phyloP scores from a whole-genome alignment of 2,113 vertebrate genomes.

The Carlito syrichta region DNA sequence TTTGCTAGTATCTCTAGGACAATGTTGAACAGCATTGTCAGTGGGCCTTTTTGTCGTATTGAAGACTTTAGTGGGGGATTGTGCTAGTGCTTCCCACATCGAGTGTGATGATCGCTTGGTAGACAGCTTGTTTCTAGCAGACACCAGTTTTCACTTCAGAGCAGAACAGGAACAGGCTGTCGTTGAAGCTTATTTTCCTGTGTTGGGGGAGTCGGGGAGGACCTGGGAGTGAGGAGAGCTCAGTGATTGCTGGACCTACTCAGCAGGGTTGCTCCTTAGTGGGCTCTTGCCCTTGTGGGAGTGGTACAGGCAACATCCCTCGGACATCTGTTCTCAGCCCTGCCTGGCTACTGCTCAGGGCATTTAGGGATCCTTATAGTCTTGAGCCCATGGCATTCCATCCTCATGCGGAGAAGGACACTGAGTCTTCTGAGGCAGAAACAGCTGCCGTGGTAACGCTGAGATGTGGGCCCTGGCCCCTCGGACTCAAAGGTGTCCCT shows the following conservation, averaged over 20 bases:
- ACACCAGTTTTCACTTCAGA: not conserved
- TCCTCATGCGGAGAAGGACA: not conserved
- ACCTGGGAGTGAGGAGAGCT: no score
- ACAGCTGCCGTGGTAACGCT: fast-evolving
- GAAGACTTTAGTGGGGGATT: not conserved
- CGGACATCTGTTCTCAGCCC: not conserved
- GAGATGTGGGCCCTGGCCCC: not conserved
- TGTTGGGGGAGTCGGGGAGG: no score
- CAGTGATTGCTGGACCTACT: not conserved
- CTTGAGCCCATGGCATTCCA: not conserved
- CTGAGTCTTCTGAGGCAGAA: not conserved
- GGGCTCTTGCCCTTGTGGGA: not conserved
- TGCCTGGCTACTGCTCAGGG: not conserved
- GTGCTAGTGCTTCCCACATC: not conserved
- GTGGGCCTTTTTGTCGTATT: not conserved
- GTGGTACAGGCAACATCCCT: not conserved
- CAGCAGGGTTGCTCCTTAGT: no score
- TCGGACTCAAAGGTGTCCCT: not conserved
- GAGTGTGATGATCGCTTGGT: not conserved
- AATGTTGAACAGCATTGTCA: not conserved
- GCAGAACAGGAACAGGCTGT: not conserved
- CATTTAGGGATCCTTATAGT: not conserved
- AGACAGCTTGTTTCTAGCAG: not conserved
- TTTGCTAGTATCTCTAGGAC: not conserved
- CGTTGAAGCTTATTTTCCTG: not conserved